Percentiles rank a stretch among this genome's conserved stretches.
Evolutionary conservation across 2,888 invertebrate genomes (phyloP).

Genomic region (Pristionchus fissidentatus): DNA sequence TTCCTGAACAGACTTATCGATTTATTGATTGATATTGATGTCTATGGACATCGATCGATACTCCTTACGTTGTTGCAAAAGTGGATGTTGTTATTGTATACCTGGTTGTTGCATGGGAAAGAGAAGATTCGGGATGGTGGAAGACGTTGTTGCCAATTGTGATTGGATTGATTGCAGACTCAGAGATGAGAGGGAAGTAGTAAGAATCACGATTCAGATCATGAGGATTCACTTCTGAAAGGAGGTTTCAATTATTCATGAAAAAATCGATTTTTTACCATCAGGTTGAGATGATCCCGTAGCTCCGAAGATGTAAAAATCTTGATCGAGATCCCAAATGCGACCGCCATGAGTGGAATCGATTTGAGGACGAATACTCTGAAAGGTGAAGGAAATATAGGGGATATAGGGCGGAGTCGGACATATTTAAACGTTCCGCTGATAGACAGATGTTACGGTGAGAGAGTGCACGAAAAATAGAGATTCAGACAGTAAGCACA

Average conservation of each 20-base stretch:
- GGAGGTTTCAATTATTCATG: not conserved
- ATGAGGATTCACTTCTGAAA: constrained; percentile 70
- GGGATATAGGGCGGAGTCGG: not conserved
- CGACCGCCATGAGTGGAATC: constrained; percentile 56
- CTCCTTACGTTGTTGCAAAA: too few species aligned
- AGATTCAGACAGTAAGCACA: too few species aligned
- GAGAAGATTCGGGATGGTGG: constrained; percentile 18
- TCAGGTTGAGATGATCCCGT: constrained; percentile 73
- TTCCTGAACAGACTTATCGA: too few species aligned
- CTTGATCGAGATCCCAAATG: constrained; percentile 67
- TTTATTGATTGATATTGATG: too few species aligned
- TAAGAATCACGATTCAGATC: constrained; percentile 69
- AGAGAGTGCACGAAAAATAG: not conserved
- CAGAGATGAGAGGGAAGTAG: constrained; percentile 70
- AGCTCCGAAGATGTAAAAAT: constrained; percentile 71
- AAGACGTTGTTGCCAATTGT: constrained; percentile 19
- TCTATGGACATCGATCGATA: too few species aligned
- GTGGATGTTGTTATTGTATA: not conserved
- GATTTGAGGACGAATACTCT: constrained; percentile 44
- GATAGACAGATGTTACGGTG: not conserved
- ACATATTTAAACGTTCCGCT: too few species aligned
- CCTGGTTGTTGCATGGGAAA: not conserved
- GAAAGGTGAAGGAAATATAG: not conserved
- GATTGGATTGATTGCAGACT: constrained; percentile 65
- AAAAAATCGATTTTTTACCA: constrained; percentile 55